Conservation (phyloP, 2,888 invertebrate genomes). For the Eudasyphora cyanicolor region DNA sequence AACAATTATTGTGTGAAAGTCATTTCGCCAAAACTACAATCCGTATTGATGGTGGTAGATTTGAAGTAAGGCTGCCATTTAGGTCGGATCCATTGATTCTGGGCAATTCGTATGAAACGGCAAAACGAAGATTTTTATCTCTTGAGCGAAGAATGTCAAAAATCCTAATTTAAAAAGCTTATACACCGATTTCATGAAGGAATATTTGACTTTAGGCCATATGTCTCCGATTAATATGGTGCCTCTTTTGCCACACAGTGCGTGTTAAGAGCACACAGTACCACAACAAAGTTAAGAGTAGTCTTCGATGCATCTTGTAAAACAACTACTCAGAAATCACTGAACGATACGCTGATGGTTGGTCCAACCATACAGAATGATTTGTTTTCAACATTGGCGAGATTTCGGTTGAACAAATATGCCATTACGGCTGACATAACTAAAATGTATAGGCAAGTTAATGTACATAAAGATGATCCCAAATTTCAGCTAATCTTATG, state of each 20-base stretch:
- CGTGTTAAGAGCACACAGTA: slow-evolving; percentile 39
- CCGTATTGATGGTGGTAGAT: not conserved
- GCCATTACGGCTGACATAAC: slow-evolving; percentile 47
- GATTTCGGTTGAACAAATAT: too few relatives aligned
- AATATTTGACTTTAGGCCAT: slow-evolving; percentile 25
- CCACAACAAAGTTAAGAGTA: slow-evolving; percentile 44
- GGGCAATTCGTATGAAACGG: slow-evolving; percentile 18
- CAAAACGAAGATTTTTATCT: slow-evolving; percentile 6
- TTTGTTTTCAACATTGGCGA: slow-evolving; percentile 24
- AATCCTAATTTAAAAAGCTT: not conserved
- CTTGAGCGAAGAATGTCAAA: not conserved
- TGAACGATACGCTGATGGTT: too few relatives aligned
- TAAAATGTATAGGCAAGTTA: slow-evolving; percentile 52
- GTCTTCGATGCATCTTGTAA: slow-evolving; percentile 51
- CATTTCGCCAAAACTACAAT: not conserved
- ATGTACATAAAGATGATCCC: slow-evolving; percentile 25
- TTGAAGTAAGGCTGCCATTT: slow-evolving; percentile 1
- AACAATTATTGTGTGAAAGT: slow-evolving; percentile 9
- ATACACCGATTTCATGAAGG: slow-evolving; percentile 15
- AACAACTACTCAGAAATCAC: slow-evolving; percentile 20
- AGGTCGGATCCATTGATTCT: slow-evolving; percentile 10
- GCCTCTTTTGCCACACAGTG: slow-evolving; percentile 42
- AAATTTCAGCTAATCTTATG: slow-evolving; percentile 40
- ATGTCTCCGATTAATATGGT: slow-evolving; percentile 10
- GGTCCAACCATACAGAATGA: slow-evolving; percentile 47